Percentiles rank a stretch among this genome's conserved stretches.
Conservation (phyloP, 1,140 invertebrate species). For the Drosophila nasuta region DNA sequence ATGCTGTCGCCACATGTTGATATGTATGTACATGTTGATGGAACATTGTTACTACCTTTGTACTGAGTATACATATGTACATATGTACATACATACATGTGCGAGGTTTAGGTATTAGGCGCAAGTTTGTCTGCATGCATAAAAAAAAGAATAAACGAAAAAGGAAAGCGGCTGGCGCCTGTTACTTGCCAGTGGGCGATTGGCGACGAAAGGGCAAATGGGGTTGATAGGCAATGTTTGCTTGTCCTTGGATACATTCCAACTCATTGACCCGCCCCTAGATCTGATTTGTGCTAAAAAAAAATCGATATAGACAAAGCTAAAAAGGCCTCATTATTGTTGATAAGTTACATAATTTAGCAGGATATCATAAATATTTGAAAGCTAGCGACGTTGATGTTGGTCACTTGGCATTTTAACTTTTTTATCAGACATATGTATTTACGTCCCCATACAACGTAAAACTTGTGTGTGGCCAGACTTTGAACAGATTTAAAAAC, state of each 20-base stretch:
- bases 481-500: too few relatives aligned
- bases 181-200: conserved; percentile 27
- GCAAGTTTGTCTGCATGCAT: conserved; percentile 22
- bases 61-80: background rate
- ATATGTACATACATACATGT: background rate
- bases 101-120: conserved; percentile 43
- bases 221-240: conserved; percentile 49
- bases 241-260: conserved; percentile 69
- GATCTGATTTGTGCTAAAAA: conserved; percentile 26
- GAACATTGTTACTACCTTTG: conserved; percentile 13
- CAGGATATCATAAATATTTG: conserved; percentile 74
- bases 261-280: conserved; percentile 63
- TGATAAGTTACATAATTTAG: conserved; percentile 81
- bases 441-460: too few relatives aligned
- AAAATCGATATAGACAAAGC: conserved; percentile 68
- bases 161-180: conserved; percentile 28
- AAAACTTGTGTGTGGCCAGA: too few relatives aligned
- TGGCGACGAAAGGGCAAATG: background rate
- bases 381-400: conserved; percentile 13
- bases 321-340: conserved; percentile 34
- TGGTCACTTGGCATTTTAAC: too few relatives aligned
- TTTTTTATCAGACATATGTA: too few relatives aligned
- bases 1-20: conserved; percentile 7
- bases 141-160: conserved; percentile 1
- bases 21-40: conserved; percentile 11